Base-by-base conservation (phyloP, 2,113 vertebrate genomes). In the Eclectus roratus region DNA sequence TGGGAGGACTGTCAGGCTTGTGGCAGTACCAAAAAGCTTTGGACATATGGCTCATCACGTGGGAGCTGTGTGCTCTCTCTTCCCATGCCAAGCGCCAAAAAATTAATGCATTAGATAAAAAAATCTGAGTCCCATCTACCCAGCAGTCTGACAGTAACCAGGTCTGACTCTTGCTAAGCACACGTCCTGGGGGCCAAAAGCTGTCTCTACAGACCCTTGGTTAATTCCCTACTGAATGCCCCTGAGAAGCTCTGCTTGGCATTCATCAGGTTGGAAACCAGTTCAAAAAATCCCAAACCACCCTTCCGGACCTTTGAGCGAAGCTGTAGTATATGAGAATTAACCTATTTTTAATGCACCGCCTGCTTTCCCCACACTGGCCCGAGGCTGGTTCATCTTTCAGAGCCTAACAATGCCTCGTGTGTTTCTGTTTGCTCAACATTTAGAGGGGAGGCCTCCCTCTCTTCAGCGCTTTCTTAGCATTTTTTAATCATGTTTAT, bases 401-500 rank as follows among this genome's bases (percentile, higher is more conserved):
- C 95, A 96, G 88, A 84, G 82, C 35, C 6, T 46, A 84, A 96
- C 96, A 97, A 94, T 97, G 84, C 93, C 81, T 80, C 28, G 9
- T 93, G 94, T 96, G 94, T 95, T 97, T 93, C 92, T 97, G 83
- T 96, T 97, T 94, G 93, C 88, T 94, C 93, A 93, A 79, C 88
- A 24, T 86, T 91, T 94, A 95, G 86, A 90, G 79, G 56, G 25
- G 46, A 91, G 91, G 56, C 89, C 79, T 92, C 61, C 80, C 46
- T 58, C 89, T 94, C 89, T 92, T 90, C 81, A 92, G 56, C 4
- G 19, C 85, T 88, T 96, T 92, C 88, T 93, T 96, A 82, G 87
- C 88, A 86, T 94, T 94, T 96, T 92, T 85, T 43, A 93, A 91
- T 96, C 88, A 58, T 92, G 83, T 93, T 94, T 96, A 96, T 93